Base-by-base conservation (phyloP, 2,888 invertebrate species). In the Gonocerus acuteangulatus region DNA sequence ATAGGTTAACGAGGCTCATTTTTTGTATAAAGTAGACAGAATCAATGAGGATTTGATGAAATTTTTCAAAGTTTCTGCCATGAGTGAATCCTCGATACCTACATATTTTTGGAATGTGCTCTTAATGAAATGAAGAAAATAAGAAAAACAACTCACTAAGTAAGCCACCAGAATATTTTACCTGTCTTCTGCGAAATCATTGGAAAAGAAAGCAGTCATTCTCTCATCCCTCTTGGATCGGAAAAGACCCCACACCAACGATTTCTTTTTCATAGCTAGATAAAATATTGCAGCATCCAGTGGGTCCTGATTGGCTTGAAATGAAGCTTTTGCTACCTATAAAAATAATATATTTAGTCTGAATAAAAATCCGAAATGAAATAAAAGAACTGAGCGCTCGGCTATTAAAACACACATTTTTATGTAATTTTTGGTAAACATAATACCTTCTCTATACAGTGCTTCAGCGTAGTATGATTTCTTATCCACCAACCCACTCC, bases 201-300 rank as follows among this genome's bases (percentile, higher is more conserved):
- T 94, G 19, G 89, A 77, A 73, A 99, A 99, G 78, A 99, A 99
- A 18, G 80, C 74, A 0, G 92, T 90, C 97, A 99, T 97, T 71
- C 89, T 87, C 1, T 87, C 87, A 72, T 99, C 93, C 7, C 87
- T 76, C 67, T 84, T 86, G 44, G 89, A 94, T 62, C 87, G 84
- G 77, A 93, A 99, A 48, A 99, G 76, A 0, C 96, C 97, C 90
- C 95, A 96, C 0, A 99, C 82, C 2, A 99, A 78, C 70, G 88
- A 95, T 71, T 97, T 95, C 79, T 99, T 99, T 75, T 89, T 94
- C 93, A 99, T 92, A 1, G 99, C 97, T 66, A 99, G 78, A 75
- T 99, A 99, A 73, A 90, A 97, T 1, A 99, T 79, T 0, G 99
- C 95, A 0, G 97, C 95, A 73, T 99, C 99, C 76, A 99, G 82